Conservation (phyloP, 1,140 invertebrate species). For the Yoshiicerus persimilis region DNA sequence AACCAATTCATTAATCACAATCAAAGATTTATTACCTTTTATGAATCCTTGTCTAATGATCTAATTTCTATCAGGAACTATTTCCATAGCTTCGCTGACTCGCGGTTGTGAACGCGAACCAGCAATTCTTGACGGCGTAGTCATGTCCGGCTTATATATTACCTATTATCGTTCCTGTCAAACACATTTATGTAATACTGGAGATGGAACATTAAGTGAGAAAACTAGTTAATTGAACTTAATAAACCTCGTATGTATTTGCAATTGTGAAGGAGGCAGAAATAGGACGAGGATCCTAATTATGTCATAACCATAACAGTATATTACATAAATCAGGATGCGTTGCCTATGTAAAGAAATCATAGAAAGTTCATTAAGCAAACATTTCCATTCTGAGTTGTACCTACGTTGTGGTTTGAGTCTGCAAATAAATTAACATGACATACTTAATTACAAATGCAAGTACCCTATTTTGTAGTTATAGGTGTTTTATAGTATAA, state of each 20-base stretch:
- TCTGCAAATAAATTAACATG: neutral
- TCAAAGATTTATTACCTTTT: neutral
- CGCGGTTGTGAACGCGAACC: conserved; percentile 9
- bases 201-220: conserved; percentile 26
- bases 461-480: neutral
- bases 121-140: conserved; percentile 8
- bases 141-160: neutral
- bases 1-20: neutral
- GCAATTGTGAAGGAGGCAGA: neutral
- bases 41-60: neutral
- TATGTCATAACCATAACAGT: too few relatives aligned
- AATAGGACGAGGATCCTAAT: too few relatives aligned
- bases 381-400: neutral
- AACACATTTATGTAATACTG: conserved; percentile 27
- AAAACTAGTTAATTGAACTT: neutral
- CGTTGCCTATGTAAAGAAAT: neutral
- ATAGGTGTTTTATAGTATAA: too few relatives aligned
- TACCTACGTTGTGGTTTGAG: too few relatives aligned
- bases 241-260: neutral
- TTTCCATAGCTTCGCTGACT: neutral
- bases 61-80: neutral
- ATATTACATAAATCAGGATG: too few relatives aligned
- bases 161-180: conserved; percentile 28
- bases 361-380: neutral
- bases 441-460: neutral